Conservation (phyloP, 2,888 invertebrate genomes). For the Leptinotarsa tumamoca region DNA sequence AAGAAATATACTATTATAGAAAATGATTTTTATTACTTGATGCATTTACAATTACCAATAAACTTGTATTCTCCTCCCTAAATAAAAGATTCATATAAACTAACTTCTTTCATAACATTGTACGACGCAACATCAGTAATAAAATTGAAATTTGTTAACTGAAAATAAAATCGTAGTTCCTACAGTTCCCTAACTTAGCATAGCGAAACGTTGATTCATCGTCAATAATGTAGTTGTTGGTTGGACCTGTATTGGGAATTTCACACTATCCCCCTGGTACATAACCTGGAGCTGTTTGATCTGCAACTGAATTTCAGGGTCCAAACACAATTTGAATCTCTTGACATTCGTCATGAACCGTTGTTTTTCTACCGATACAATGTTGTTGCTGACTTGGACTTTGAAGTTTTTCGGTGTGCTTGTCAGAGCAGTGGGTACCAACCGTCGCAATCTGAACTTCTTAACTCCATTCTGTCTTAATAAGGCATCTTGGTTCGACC, state of each 20-base stretch:
- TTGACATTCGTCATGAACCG: slow-evolving; percentile 7
- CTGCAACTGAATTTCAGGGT: slow-evolving; percentile 47
- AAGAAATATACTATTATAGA: no score
- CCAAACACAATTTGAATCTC: slow-evolving; percentile 47
- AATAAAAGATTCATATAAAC: background rate
- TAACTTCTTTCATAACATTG: background rate
- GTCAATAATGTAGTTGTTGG: background rate
- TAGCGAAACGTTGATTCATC: background rate
- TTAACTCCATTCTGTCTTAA: slow-evolving; percentile 17
- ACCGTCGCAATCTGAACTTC: slow-evolving; percentile 33
- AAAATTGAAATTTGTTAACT: background rate
- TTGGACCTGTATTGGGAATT: background rate
- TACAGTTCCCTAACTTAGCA: background rate
- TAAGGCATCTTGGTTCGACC: background rate
- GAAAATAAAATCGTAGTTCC: slow-evolving; percentile 4
- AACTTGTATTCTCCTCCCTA: no score
- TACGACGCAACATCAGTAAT: background rate
- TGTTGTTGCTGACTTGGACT: slow-evolving; percentile 47
- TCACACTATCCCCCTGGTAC: background rate
- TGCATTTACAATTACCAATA: no score
- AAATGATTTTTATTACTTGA: no score
- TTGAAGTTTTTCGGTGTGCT: slow-evolving; percentile 40
- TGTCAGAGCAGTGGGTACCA: slow-evolving; percentile 18
- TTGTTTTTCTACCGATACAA: slow-evolving; percentile 19
- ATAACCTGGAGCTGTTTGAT: slow-evolving; percentile 49